These are phyloP conservation scores for Tokudaia muenninki DNA, from an alignment of 2,797 vertebrate genomes.

Conservation along the genomic window DNA sequence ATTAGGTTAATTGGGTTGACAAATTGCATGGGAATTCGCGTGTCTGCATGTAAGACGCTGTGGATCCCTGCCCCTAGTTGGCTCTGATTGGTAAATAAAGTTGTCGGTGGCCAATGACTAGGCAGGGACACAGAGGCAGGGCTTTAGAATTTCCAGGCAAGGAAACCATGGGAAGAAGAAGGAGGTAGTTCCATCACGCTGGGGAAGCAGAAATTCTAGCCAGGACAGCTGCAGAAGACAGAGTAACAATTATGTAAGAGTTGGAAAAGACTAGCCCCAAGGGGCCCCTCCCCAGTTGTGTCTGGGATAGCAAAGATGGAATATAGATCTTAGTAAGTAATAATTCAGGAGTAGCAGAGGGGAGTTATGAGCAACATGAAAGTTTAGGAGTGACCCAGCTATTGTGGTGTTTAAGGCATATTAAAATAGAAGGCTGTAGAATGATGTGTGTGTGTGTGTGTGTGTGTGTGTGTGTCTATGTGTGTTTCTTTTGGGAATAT, in stretches of 20 bases:
- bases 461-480: background rate
- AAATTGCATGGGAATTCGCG: background rate
- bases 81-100: background rate
- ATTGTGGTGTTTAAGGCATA: too few species aligned
- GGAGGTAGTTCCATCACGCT: background rate
- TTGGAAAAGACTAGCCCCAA: background rate
- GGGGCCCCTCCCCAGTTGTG: background rate
- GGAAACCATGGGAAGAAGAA: background rate
- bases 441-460: background rate
- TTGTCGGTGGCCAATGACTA: rapidly evolving
- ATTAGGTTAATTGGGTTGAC: background rate
- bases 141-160: background rate
- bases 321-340: background rate
- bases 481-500: background rate
- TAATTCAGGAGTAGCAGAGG: background rate
- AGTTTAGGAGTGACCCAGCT: background rate
- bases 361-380: background rate
- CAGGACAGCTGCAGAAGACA: background rate
- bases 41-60: background rate
- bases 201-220: background rate
- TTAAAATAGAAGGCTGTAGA: background rate
- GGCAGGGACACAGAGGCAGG: background rate
- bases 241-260: background rate
- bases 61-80: background rate
- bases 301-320: background rate